Evolutionary conservation across 2,113 vertebrate genomes (phyloP).

Genomic region (Felis catus): DNA sequence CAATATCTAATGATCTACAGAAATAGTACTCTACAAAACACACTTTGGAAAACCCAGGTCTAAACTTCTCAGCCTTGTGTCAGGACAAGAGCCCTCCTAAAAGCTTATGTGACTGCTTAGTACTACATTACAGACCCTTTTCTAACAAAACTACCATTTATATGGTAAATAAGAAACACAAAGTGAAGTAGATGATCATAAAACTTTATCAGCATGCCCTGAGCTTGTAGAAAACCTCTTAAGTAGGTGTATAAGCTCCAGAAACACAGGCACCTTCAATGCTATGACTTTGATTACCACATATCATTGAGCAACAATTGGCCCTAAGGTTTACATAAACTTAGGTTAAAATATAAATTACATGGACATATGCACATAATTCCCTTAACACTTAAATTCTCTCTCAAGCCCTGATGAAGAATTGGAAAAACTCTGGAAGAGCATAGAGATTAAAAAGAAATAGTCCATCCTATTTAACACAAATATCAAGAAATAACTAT

Average conservation of each 20-base stretch:
- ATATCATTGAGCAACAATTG: background rate
- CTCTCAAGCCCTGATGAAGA: background rate
- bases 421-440: background rate
- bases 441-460: background rate
- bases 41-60: background rate
- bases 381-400: conserved; percentile 22
- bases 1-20: background rate
- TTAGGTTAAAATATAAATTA: conserved; percentile 24
- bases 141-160: background rate
- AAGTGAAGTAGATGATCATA: conserved; percentile 15
- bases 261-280: background rate
- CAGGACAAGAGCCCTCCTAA: background rate
- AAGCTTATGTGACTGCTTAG: background rate
- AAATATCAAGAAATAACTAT: conserved; percentile 21
- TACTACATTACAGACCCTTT: background rate
- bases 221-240: background rate
- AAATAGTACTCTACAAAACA: background rate
- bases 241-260: background rate
- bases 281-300: background rate
- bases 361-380: background rate
- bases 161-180: background rate
- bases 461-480: background rate
- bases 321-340: background rate
- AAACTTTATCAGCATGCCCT: background rate
- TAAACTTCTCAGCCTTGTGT: background rate